A percentile compares a stretch with the other conserved stretches of the same genome.
Evolutionary conservation across 23 tunicate genomes (phyloP).

Genomic region (Styela clava): DNA sequence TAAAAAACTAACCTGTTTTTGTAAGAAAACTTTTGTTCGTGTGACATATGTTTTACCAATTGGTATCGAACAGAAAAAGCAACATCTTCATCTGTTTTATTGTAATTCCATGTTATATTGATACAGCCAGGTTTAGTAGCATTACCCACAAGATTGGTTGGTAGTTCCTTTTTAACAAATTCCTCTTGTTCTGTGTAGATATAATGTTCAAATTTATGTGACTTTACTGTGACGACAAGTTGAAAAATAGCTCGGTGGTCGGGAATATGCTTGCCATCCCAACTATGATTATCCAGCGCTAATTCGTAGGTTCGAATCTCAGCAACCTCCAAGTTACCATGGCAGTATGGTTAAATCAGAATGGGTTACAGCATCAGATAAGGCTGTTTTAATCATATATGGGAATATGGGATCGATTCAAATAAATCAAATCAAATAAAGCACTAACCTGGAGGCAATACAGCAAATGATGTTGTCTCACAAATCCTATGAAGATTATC

Average conservation of each 20-base stretch:
- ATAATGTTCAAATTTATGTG: too few relatives aligned
- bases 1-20: neutral
- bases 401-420: too few relatives aligned
- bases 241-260: too few relatives aligned
- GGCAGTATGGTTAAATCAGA: too few relatives aligned
- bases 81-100: neutral
- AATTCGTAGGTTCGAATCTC: too few relatives aligned
- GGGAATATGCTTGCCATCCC: too few relatives aligned
- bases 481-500: neutral
- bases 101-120: neutral
- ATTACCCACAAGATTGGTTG: neutral
- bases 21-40: neutral
- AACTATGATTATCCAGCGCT: too few relatives aligned
- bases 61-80: neutral
- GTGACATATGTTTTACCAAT: neutral
- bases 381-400: too few relatives aligned
- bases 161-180: neutral
- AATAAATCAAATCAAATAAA: too few relatives aligned
- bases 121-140: neutral
- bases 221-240: too few relatives aligned
- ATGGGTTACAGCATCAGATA: too few relatives aligned
- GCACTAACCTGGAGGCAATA: neutral
- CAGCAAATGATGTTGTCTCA: neutral
- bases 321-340: too few relatives aligned
- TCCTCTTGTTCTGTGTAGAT: neutral